Evolutionary conservation across 1,140 invertebrate genomes (phyloP).

Genomic region (Philopotamus ludificatus): DNA sequence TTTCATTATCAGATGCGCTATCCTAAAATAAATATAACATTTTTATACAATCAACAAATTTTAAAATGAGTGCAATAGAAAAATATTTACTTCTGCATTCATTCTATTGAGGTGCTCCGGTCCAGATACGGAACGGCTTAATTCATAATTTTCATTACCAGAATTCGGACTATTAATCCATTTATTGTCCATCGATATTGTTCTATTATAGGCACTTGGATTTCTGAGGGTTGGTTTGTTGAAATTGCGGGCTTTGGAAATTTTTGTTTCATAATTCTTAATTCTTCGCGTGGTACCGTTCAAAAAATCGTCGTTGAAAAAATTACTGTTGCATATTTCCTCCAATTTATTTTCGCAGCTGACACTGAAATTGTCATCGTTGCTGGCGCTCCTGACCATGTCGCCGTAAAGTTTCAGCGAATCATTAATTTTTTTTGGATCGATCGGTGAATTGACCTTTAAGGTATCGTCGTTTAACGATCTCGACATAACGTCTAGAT

Average conservation of each 20-base stretch:
- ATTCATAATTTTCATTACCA: conserved; percentile 42
- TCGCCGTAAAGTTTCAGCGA: conserved; percentile 51
- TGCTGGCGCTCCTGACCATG: conserved; percentile 38
- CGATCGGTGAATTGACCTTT: conserved; percentile 52
- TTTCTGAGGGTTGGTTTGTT: conserved; percentile 25
- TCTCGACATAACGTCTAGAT: conserved; percentile 40
- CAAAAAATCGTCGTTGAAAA: conserved; percentile 34
- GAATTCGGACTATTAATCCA: conserved; percentile 48
- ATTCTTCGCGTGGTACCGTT: conserved; percentile 33
- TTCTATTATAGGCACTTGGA: conserved; percentile 44
- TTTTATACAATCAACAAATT: no score
- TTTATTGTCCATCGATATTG: conserved; percentile 52
- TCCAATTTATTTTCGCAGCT: conserved; percentile 40
- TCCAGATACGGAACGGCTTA: conserved; percentile 68
- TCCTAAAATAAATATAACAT: conserved; percentile 30
- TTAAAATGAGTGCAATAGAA: conserved; percentile 1
- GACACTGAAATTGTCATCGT: conserved; percentile 36
- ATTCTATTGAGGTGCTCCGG: conserved; percentile 63
- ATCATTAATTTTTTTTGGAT: conserved; percentile 52
- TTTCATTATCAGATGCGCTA: conserved; percentile 39
- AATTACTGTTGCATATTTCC: conserved; percentile 24
- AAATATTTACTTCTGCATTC: conserved; percentile 15
- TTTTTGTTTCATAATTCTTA: conserved; percentile 41
- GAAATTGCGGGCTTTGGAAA: conserved; percentile 22
- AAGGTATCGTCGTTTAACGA: conserved; percentile 48